Percentiles rank a stretch among this genome's conserved stretches.
Evolutionary conservation across 1,140 invertebrate species (phyloP).

Genomic region (Rhagoletis pomonella): DNA sequence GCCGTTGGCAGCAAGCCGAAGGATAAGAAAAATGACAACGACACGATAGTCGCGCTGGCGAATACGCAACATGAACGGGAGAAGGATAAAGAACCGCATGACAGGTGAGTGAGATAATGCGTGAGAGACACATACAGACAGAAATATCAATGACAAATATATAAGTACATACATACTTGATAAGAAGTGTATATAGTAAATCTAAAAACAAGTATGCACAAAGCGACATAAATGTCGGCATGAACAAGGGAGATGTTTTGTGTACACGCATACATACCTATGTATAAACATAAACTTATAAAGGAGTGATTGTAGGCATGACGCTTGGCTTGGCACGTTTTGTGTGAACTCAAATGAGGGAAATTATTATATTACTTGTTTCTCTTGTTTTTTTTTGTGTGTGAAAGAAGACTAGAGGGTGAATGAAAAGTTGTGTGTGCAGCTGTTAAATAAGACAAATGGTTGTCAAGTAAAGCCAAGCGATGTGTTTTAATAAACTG

Average conservation of each 20-base stretch:
- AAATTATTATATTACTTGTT: neutral
- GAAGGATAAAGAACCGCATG: constrained; percentile 49
- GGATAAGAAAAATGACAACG: constrained; percentile 51
- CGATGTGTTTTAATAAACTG: constrained; percentile 16
- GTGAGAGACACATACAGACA: neutral
- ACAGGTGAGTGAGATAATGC: constrained; percentile 33
- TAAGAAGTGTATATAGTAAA: neutral
- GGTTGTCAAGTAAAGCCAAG: neutral
- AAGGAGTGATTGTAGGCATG: neutral
- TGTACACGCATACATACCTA: neutral
- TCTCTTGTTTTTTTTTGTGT: neutral
- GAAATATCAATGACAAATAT: neutral
- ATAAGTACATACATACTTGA: neutral
- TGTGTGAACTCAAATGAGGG: neutral
- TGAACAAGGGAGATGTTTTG: too few species aligned
- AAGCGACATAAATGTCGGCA: neutral
- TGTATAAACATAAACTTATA: neutral
- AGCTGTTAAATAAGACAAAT: neutral
- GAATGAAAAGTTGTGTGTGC: neutral
- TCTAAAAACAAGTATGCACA: constrained; percentile 12
- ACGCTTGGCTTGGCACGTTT: constrained; percentile 3
- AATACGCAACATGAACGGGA: constrained; percentile 32
- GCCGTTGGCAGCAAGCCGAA: neutral
- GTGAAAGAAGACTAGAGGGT: neutral
- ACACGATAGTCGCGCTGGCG: constrained; percentile 8